These are phyloP conservation scores for Cyrtodaria siliqua DNA, from an alignment of 2,888 invertebrate species.

Conservation along the genomic window DNA sequence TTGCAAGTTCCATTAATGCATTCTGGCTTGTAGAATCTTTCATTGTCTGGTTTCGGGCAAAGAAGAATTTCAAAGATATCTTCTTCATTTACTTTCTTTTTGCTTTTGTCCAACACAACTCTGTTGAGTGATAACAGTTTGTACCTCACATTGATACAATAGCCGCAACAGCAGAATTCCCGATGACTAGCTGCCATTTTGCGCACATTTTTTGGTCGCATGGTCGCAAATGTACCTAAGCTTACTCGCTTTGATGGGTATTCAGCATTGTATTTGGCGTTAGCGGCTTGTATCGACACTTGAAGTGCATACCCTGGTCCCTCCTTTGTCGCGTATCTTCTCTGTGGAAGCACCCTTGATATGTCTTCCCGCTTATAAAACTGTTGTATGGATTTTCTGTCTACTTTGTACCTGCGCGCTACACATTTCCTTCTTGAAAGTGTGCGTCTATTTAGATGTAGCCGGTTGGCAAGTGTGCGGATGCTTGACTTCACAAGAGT, in stretches of 20 bases:
- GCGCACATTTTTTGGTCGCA: slow-evolving; percentile 43
- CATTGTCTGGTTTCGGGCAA: slow-evolving; percentile 46
- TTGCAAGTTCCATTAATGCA: slow-evolving; percentile 47
- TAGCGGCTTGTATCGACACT: slow-evolving; percentile 43
- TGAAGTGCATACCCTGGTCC: slow-evolving; percentile 51
- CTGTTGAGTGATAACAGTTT: slow-evolving; percentile 38
- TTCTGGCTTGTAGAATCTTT: slow-evolving; percentile 18
- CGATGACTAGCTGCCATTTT: slow-evolving; percentile 17
- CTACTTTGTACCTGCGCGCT: neutral
- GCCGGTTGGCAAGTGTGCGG: neutral
- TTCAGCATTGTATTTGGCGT: slow-evolving; percentile 5
- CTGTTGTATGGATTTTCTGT: slow-evolving; percentile 12
- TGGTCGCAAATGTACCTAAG: slow-evolving; percentile 37
- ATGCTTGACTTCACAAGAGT: neutral
- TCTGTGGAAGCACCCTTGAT: slow-evolving; percentile 37
- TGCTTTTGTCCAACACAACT: neutral
- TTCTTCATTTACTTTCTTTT: slow-evolving; percentile 29
- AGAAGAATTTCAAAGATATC: slow-evolving; percentile 39
- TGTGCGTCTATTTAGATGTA: neutral
- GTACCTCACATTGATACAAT: slow-evolving; percentile 50
- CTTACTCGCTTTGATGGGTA: slow-evolving; percentile 35
- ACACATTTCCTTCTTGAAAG: neutral
- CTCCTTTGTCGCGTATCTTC: slow-evolving; percentile 48
- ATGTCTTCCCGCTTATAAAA: slow-evolving; percentile 51
- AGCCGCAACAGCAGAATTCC: slow-evolving; percentile 50